A percentile compares a stretch with the other conserved stretches of the same genome.
phyloP scores from a whole-genome alignment of 2,888 invertebrate species.

The Trachelus iudaicus region DNA sequence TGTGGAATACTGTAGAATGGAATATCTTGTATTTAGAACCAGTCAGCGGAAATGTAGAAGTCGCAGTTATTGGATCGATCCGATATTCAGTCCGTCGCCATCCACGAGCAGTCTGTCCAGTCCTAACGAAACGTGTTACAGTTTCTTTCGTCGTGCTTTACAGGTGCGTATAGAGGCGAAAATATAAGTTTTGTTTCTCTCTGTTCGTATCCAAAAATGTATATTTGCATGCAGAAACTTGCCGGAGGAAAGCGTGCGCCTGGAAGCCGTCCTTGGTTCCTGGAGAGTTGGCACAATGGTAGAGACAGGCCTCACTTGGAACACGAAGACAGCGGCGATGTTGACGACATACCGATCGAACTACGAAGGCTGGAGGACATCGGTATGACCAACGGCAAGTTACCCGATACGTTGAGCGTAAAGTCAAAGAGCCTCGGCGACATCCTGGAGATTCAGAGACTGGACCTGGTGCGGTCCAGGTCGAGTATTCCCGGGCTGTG shows the following conservation, averaged over 20 bases:
- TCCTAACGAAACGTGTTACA: constrained; percentile 94
- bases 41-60: constrained; percentile 69
- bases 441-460: constrained; percentile 80
- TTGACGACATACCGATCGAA: constrained; percentile 88
- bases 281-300: constrained; percentile 79
- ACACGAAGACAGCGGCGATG: constrained; percentile 69
- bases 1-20: neutral
- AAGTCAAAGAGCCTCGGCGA: constrained; percentile 89
- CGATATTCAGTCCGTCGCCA: constrained; percentile 68
- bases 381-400: constrained; percentile 53
- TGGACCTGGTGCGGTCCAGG: constrained; percentile 78
- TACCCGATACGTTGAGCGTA: constrained; percentile 68
- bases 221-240: constrained; percentile 71
- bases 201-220: neutral
- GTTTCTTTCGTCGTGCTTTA: constrained; percentile 88
- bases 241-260: constrained; percentile 76
- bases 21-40: constrained; percentile 43
- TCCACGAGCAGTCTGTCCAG: constrained; percentile 90
- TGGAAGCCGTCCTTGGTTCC: constrained; percentile 77
- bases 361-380: constrained; percentile 81
- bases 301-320: constrained; percentile 39
- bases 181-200: neutral
- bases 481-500: constrained; percentile 79
- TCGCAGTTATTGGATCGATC: constrained; percentile 74
- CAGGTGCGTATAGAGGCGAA: constrained; percentile 66